Base-by-base conservation (phyloP, 1,140 invertebrate species). In the Temnothorax longispinosus region DNA sequence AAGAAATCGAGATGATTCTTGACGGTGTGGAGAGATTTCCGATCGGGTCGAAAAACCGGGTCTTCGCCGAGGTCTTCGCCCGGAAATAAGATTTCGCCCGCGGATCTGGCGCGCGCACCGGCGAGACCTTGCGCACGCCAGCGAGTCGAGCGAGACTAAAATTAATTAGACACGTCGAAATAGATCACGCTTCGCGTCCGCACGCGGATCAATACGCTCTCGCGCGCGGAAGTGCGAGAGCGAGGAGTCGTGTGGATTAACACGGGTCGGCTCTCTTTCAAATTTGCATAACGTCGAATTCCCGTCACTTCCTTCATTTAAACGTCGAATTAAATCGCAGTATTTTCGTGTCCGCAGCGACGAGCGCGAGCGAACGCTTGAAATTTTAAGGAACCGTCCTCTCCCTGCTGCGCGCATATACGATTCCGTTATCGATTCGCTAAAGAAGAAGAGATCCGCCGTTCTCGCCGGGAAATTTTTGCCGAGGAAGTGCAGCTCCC, bases 121-220 rank as follows among this genome's bases (percentile, higher is more conserved):
- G 13, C 27, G 13, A 27, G 52, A 64, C 21, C n/a, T 47, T 21
- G 38, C 41, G n/a, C 64, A 21, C 35, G n/a, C 64, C 64, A 35
- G 47, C n/a, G 62, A 44, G 11, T 60, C 44, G 44, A 67, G 76
- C 10, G 18, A 15, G 52, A 52, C 60, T 35, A 72, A 72, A 82
- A 82, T 82, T 82, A 72, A 72, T 82, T 82, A 58, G 62, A 21
- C 32, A 52, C 60, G 32, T 82, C 50, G 38, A 58, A 71, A 72
- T 72, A 54, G 41, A 62, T 62, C 27, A 27, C 76, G 44, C 44
- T 41, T n/a, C 41, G 38, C 47, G 13, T 38, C 13, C 77, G n/a
- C n/a, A n/a, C 47, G 44, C 13, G 62, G 32, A 80, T 80, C 77
- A 21, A 67, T 80, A 67, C 32, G 32, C 32, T 52, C 13, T 50